Percentiles rank a stretch among this genome's conserved stretches.
These are phyloP conservation scores for Acanthosepion lycidas DNA, from an alignment of 2,888 invertebrate species.

Conservation along the genomic window DNA sequence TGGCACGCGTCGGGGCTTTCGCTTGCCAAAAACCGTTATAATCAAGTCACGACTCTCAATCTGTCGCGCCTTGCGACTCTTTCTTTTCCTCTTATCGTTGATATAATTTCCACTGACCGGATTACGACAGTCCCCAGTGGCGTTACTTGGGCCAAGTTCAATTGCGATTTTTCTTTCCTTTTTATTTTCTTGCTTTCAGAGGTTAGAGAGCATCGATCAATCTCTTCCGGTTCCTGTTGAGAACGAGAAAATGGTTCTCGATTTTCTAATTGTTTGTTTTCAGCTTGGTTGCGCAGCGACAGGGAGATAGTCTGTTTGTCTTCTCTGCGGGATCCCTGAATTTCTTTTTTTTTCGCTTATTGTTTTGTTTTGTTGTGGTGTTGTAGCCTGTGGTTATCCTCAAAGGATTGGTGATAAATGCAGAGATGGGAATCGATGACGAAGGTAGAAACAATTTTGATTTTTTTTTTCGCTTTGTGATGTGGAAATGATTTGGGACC, in stretches of 20 bases:
- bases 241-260: conserved; percentile 24
- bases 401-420: conserved; percentile 33
- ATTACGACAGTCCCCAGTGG: conserved; percentile 33
- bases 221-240: conserved; percentile 33
- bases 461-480: not conserved
- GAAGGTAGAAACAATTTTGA: conserved; percentile 33
- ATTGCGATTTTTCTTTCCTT: not conserved
- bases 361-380: not conserved
- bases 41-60: conserved; percentile 33
- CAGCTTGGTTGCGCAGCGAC: not conserved
- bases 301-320: not conserved
- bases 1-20: not conserved
- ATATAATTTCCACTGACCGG: conserved; percentile 33
- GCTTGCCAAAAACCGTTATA: conserved; percentile 33
- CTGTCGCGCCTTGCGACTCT: conserved; percentile 6
- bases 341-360: not conserved
- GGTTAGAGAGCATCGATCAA: conserved; percentile 23
- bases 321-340: not conserved
- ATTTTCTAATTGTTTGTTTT: conserved; percentile 33
- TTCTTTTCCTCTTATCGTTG: conserved; percentile 14
- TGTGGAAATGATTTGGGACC: not conserved
- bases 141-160: conserved; percentile 33
- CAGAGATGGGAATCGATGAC: not conserved
- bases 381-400: conserved; percentile 8
- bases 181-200: not conserved